Conservation (phyloP, 2,797 vertebrate genomes). For the Spea hammondii region DNA sequence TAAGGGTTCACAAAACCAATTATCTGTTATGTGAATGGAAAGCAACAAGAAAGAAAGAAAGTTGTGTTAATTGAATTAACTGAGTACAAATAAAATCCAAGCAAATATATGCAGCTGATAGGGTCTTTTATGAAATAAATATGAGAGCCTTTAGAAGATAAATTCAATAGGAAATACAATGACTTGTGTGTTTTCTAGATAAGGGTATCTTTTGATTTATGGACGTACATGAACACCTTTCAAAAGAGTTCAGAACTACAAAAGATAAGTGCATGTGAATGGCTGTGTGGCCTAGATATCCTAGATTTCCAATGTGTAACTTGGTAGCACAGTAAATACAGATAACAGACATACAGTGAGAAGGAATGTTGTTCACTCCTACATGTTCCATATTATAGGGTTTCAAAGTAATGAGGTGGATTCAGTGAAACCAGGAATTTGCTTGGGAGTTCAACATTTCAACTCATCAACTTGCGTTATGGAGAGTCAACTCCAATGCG, state of each 20-base stretch:
- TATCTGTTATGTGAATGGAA: conserved; percentile 12
- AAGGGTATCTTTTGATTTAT: conserved; percentile 46
- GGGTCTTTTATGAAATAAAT: conserved; percentile 20
- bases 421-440: too few species aligned
- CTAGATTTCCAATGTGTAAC: conserved; percentile 24
- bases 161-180: background rate
- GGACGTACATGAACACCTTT: conserved; percentile 17
- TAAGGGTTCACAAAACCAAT: conserved; percentile 3
- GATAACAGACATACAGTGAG: conserved; percentile 17
- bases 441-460: too few species aligned
- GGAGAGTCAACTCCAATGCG: too few species aligned
- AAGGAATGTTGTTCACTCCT: background rate
- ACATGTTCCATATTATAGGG: too few species aligned
- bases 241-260: conserved; percentile 22
- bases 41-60: conserved; percentile 2
- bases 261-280: conserved; percentile 34
- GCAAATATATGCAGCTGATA: conserved; percentile 36
- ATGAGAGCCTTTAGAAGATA: background rate
- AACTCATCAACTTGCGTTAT: too few species aligned
- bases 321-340: conserved; percentile 35
- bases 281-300: conserved; percentile 31
- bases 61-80: conserved; percentile 30
- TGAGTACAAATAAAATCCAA: conserved; percentile 20
- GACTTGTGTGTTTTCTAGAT: conserved; percentile 26
- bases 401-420: too few species aligned